Evolutionary conservation across 2,888 invertebrate genomes (phyloP).

Genomic region (Theretra japonica): DNA sequence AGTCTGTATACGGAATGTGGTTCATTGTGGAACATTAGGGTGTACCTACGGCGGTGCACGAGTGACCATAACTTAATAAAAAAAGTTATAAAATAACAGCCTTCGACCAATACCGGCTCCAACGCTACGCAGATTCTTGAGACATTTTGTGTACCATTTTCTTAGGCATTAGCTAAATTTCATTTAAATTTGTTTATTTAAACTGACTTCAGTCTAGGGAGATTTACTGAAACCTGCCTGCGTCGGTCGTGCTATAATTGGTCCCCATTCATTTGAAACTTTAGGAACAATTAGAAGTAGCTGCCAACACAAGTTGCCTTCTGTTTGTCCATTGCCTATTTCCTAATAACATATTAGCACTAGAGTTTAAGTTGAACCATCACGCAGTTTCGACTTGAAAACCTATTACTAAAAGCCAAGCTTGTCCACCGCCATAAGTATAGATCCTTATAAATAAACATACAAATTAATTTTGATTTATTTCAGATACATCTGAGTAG

Average conservation of each 20-base stretch:
- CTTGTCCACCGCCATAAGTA: background rate
- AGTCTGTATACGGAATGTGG: slow-evolving; percentile 70
- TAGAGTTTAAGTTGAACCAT: background rate
- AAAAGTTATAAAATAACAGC: background rate
- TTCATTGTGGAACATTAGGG: slow-evolving; percentile 32
- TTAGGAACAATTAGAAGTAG: background rate
- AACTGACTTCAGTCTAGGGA: no score
- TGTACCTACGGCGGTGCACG: background rate
- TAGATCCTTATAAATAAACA: background rate
- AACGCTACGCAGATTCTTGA: background rate
- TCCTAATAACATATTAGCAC: background rate
- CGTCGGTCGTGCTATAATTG: background rate
- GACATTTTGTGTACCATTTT: no score
- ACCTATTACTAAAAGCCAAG: background rate
- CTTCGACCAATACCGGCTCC: background rate
- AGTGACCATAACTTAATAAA: background rate
- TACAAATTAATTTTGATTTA: background rate
- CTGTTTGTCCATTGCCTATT: no score
- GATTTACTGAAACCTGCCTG: background rate
- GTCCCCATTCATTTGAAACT: background rate
- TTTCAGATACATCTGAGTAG: slow-evolving; percentile 4
- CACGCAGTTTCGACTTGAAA: background rate
- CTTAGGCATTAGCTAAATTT: no score
- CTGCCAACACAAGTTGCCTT: no score
- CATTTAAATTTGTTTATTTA: no score